Evolutionary conservation across 2,888 invertebrate genomes (phyloP).

Genomic region (Caenorhabditis wallacei): DNA sequence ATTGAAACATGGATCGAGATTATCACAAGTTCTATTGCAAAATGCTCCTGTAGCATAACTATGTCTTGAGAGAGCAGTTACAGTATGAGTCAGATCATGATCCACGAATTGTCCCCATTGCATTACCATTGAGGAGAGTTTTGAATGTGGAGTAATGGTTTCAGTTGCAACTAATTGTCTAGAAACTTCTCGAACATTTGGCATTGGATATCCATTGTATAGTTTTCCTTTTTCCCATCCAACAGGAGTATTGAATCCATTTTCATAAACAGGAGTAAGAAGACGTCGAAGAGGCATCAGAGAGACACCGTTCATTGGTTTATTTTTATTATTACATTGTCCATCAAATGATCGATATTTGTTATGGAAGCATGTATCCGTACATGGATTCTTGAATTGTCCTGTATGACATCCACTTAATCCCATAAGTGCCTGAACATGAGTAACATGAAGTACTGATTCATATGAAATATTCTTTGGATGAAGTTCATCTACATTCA

Average conservation of each 20-base stretch:
- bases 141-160: conserved; percentile 87
- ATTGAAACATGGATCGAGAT: conserved; percentile 97
- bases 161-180: conserved; percentile 91
- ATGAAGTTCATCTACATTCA: conserved; percentile 75
- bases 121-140: conserved; percentile 97
- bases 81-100: conserved; percentile 95
- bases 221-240: conserved; percentile 92
- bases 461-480: conserved; percentile 89
- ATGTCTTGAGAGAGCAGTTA: conserved; percentile 89
- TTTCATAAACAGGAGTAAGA: conserved; percentile 91
- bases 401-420: conserved; percentile 88
- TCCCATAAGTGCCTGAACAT: conserved; percentile 91
- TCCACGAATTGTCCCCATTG: conserved; percentile 99
- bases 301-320: conserved; percentile 91
- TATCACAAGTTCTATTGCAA: conserved; percentile 88
- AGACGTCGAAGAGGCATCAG: conserved; percentile 86
- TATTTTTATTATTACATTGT: conserved; percentile 94
- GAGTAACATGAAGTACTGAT: conserved; percentile 90
- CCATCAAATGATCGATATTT: conserved; percentile 95
- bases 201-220: conserved; percentile 89
- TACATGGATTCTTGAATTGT: conserved; percentile 81
- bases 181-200: conserved; percentile 86
- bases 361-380: conserved; percentile 94
- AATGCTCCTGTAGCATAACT: conserved; percentile 81
- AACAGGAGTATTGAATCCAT: conserved; percentile 95